Evolutionary conservation across 1,140 invertebrate species (phyloP).

Genomic region (Drosophila pallidifrons): DNA sequence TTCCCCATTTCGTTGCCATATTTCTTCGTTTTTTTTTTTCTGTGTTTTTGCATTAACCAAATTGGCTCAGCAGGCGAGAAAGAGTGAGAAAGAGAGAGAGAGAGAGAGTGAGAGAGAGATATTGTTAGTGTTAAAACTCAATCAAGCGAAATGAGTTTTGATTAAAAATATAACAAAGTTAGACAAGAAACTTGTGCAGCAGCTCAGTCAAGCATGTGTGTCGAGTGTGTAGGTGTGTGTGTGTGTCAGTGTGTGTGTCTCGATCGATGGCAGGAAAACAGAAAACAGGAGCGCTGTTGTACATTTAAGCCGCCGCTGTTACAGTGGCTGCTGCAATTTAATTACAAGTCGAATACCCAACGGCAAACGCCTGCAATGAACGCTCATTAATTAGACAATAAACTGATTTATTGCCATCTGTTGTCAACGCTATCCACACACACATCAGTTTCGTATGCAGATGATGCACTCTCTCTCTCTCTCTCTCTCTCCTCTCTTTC

Average conservation of each 20-base stretch:
- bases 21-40: constrained; percentile 5
- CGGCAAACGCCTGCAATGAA: constrained; percentile 14
- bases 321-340: constrained; percentile 22
- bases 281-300: not conserved
- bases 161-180: constrained; percentile 81
- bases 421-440: not conserved
- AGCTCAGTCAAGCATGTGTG: constrained; percentile 23
- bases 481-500: too few species aligned
- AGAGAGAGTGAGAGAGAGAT: not conserved
- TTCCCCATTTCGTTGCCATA: not conserved
- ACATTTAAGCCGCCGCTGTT: constrained; percentile 7
- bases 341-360: constrained; percentile 33
- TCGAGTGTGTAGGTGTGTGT: constrained; percentile 4
- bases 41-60: constrained; percentile 26
- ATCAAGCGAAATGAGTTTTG: constrained; percentile 80
- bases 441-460: not conserved
- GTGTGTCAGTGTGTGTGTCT: not conserved
- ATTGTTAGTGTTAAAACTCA: constrained; percentile 66
- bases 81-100: constrained; percentile 6
- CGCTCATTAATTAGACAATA: constrained; percentile 71
- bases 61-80: not conserved
- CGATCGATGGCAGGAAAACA: constrained; percentile 13
- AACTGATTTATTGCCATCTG: constrained; percentile 66
- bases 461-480: constrained; percentile 1
- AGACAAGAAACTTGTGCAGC: constrained; percentile 45